These are phyloP conservation scores for Athrips mouffetella DNA, from an alignment of 2,888 invertebrate species.

Conservation along the genomic window DNA sequence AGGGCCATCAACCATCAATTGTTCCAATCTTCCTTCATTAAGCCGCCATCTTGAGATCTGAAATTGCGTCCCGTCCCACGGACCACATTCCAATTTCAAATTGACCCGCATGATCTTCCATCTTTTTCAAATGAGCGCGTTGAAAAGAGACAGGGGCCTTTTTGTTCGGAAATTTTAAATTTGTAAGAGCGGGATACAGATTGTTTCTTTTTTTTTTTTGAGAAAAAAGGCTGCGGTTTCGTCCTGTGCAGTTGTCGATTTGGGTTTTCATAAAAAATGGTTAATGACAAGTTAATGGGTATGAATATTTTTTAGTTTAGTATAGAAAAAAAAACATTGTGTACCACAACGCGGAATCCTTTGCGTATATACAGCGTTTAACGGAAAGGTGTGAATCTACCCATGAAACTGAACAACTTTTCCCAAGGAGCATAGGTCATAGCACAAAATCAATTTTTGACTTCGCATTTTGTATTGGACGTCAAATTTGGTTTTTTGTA, in stretches of 20 bases:
- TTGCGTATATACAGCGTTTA: no score
- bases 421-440: no score
- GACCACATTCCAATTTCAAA: constrained; percentile 36
- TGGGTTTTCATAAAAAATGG: constrained; percentile 1
- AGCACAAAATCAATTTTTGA: no score
- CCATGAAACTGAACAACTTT: no score
- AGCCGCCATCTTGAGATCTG: constrained; percentile 30
- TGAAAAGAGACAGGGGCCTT: constrained; percentile 19
- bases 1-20: constrained; percentile 28
- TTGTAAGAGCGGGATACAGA: constrained; percentile 28
- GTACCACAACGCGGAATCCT: no score
- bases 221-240: constrained; percentile 32
- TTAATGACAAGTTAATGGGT: neutral
- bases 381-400: no score
- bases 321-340: no score
- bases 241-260: constrained; percentile 26
- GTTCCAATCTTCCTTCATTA: constrained; percentile 36
- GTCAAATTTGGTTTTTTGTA: no score
- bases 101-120: constrained; percentile 31
- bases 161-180: constrained; percentile 43
- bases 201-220: constrained; percentile 25
- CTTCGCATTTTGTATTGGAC: no score
- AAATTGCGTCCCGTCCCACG: constrained; percentile 31
- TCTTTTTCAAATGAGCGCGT: constrained; percentile 30
- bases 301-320: constrained; percentile 3